Base-by-base conservation (phyloP, 1,140 invertebrate species). In the Heliconius nattereri region DNA sequence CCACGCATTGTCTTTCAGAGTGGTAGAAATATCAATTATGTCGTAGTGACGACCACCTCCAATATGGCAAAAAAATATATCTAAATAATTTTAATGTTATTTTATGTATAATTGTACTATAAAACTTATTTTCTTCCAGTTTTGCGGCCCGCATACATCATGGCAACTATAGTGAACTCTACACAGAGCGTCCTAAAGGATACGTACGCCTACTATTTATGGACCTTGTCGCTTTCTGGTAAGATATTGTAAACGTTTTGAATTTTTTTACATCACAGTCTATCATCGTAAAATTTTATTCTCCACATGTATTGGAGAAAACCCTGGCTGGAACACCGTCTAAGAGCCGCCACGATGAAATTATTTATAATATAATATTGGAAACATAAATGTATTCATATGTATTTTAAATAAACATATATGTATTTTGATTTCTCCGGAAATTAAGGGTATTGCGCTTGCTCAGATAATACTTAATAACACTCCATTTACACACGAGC, bases 201-300 rank as follows among this genome's bases (percentile, higher is more conserved):
- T 70, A 95, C 94, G 40, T 96, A 97, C 81, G 95, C 96, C 79
- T 97, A 97, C 88, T 97, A 97, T 87, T 89, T 96, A 83, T 97
- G 96, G 96, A 96, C 96, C 3, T 89, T 97, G 82, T 96, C 96
- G 70, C 91, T 97, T 77, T 96, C 96, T 91, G 96, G 96, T 97
- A 94, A 94, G 86, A 82, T 81, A 75, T 81, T 16, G 16, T 66
- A 16, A 6, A 66, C 1, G 5, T 29, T 26, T n/a, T 60, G 8
- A 60, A 2, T 3, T 0, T 26, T 26, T 60, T 26, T 26, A 54
- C 7, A 54, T 54, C 8, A 9, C 20, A n/a, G 20, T 54, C 5
- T n/a, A n/a, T n/a, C n/a, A n/a, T n/a, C n/a, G n/a, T n/a, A n/a
- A n/a, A n/a, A n/a, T n/a, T n/a, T n/a, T n/a, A n/a, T n/a, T 35